Evolutionary conservation across 2,888 invertebrate species (phyloP), one percentile per base, ranked within the genome.

Genomic region (Cerastoderma edule): DNA sequence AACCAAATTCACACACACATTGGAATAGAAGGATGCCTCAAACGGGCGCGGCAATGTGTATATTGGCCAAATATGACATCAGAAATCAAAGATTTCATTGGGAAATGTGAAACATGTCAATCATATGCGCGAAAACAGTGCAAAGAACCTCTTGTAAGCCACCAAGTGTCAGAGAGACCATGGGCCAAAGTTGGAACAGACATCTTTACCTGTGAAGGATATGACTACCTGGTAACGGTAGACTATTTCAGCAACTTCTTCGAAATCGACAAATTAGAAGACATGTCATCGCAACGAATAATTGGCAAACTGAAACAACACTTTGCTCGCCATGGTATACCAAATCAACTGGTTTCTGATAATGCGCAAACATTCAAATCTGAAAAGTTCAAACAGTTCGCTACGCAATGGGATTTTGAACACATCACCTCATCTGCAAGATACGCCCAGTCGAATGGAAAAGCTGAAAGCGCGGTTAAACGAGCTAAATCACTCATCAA

Each of bases 121-220:
- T 30, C 48, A 56, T 46, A 60, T 63, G 35, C 50, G 28, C 30
- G 60, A 4, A 60, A 73, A 13, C 71, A 82, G 16, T 56, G 56
- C 5, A 68, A 66, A 53, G 73, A 82, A 60, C 74, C 75, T 5
- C 48, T 84, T 13, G 67, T 74, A 28, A 44, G 66, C 13, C 76
- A 73, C 54, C 70, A 78, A 13, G 69, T 74, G 22, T 78, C 76
- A 30, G 65, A 75, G 13, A 35, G 73, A 19, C 80, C 81, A 22
- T 81, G 75, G 71, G 50, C 66, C 5, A 79, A 75, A 60, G 35
- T 81, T 8, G 77, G 73, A 30, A 69, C 70, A 56, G 81, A 77
- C 46, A 54, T 83, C 33, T 83, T 77, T 67, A 65, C 66, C 6
- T 73, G 57, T n/a, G 39, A 80, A n/a, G 71, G 68, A 6, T 33